These are phyloP conservation scores for Marcusenius ussheri DNA, from an alignment of 2,113 vertebrate genomes.

Conservation along the genomic window DNA sequence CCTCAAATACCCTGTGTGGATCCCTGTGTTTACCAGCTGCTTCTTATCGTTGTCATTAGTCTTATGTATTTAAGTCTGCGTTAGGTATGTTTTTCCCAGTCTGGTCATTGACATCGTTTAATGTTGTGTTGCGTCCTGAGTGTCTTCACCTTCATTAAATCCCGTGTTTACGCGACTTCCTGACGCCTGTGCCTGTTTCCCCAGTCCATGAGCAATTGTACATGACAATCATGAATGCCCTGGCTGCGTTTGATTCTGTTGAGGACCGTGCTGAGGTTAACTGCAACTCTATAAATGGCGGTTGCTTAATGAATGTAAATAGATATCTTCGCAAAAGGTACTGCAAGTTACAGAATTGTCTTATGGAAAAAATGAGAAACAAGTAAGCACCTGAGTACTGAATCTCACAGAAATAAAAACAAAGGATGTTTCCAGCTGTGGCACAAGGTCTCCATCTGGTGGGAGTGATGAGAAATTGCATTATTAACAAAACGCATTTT, in stretches of 20 bases:
- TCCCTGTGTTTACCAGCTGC: no score
- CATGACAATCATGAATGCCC: neutral
- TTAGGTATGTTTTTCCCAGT: no score
- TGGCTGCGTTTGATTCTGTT: neutral
- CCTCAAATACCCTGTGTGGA: no score
- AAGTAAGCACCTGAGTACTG: neutral
- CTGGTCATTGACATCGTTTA: no score
- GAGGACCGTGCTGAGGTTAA: neutral
- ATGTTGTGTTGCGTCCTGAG: no score
- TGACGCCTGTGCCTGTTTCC: no score
- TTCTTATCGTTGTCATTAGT: no score
- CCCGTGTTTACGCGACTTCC: no score
- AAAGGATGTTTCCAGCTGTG: neutral
- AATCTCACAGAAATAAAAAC: neutral
- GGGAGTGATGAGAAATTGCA: neutral
- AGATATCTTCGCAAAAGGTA: neutral
- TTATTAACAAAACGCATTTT: neutral
- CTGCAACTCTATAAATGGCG: neutral
- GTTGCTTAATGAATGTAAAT: neutral
- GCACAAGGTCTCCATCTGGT: slow-evolving; percentile 1
- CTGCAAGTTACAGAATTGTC: neutral
- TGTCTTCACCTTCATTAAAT: no score
- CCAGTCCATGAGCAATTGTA: no score
- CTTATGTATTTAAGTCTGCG: no score
- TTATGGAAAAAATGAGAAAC: neutral